Evolutionary conservation across 53 echinoderm and acorn worm genomes (phyloP), one percentile per base, ranked within the genome.

Genomic region (Astropecten irregularis): DNA sequence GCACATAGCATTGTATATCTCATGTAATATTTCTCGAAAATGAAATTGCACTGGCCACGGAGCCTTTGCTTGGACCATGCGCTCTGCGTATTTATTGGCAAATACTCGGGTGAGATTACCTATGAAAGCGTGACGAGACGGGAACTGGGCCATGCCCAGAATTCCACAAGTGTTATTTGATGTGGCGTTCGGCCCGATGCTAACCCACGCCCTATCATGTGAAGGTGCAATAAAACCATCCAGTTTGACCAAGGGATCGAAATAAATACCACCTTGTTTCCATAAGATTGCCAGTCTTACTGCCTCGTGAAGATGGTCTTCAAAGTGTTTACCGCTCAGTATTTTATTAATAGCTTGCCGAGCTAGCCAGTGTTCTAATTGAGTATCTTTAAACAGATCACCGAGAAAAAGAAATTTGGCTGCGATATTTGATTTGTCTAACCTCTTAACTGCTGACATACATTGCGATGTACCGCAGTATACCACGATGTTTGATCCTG

Each of bases 381-480:
- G 42, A 9, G 68, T 68, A 13, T 68, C 39, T 18, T 15, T 46
- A 19, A 68, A 19, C 14, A 68, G 7, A 11, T 68, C 68, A 13
- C 23, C 22, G 9, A 27, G 1, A 23, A 68, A 42, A 14, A 68
- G 23, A 44, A 68, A 68, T 26, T 68, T 47, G 1, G 27, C 68
- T 28, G 15, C 2, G 1, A 68, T 44, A 18, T 39, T 23, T 1
- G 28, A 9, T n/a, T 68, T 68, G 5, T 28, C 8, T 2, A 68
- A 30, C 26, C 27, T 9, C 28, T 14, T 14, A 21, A 68, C 3
- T 68, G 68, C 68, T 28, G 42, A 10, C 26, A 68, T 15, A 68
- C 68, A 68, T 46, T 46, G 68, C 3, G 68, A 47, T 9, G 68
- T 44, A 13, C 68, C 68, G 28, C 68, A 68, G 18, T 38, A 68